phyloP scores from a whole-genome alignment of 2,797 vertebrate genomes.

The Ctenosaura bakeri region DNA sequence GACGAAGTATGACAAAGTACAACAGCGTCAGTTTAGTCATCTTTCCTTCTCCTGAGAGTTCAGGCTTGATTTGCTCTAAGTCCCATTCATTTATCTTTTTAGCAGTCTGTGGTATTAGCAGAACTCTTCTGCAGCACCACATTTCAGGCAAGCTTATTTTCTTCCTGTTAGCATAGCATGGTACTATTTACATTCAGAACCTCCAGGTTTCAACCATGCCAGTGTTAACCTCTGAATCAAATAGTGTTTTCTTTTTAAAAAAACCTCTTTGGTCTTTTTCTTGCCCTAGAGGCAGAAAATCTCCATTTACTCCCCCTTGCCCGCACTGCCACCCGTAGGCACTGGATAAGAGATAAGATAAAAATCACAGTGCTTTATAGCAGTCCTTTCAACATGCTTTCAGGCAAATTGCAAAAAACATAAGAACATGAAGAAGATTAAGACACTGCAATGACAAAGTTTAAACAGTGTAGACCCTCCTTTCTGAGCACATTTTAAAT shows the following conservation, averaged over 20 bases:
- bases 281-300: conserved; percentile 3
- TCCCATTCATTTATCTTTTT: no score
- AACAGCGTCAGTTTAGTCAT: no score
- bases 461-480: not conserved
- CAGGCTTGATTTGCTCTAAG: no score
- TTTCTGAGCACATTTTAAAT: conserved; percentile 1
- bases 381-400: not conserved
- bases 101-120: no score
- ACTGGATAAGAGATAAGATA: not conserved
- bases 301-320: conserved; percentile 1
- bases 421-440: conserved; percentile 8
- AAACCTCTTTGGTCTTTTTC: not conserved
- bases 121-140: no score
- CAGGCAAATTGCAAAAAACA: not conserved
- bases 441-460: not conserved
- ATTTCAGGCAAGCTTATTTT: no score
- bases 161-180: not conserved
- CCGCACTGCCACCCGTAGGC: not conserved
- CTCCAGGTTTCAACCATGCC: not conserved
- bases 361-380: conserved; percentile 20
- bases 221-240: not conserved
- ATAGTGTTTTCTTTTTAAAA: no score
- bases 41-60: no score
- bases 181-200: not conserved
- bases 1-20: no score